Conservation (phyloP, 2,888 invertebrate species). For the Polia nebulosa region DNA sequence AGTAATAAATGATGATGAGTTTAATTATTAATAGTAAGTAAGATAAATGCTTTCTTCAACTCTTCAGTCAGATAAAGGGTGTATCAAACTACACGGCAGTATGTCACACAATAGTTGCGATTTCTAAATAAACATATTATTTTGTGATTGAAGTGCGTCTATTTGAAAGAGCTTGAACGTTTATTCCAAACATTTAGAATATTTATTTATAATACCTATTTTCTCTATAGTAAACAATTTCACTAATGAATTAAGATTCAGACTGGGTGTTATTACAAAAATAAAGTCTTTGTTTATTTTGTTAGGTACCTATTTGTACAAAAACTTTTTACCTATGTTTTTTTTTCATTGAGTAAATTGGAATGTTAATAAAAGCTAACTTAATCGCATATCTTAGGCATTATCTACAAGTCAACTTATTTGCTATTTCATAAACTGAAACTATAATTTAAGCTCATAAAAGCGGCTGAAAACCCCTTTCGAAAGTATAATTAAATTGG, state of each 20-base stretch:
- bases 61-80: neutral
- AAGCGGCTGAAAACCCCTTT: slow-evolving; percentile 27
- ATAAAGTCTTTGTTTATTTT: neutral
- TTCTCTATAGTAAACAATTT: slow-evolving; percentile 41
- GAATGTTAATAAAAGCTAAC: neutral
- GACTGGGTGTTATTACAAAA: neutral
- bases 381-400: neutral
- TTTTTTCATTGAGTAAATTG: neutral
- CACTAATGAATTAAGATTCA: slow-evolving; percentile 7
- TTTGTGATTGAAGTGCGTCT: slow-evolving; percentile 23
- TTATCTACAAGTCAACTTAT: neutral
- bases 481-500: slow-evolving; percentile 37
- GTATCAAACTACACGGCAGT: slow-evolving; percentile 7
- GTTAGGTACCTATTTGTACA: neutral
- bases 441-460: slow-evolving; percentile 11
- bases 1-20: too few species aligned
- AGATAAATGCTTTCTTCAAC: neutral
- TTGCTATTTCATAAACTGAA: neutral
- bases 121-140: slow-evolving; percentile 55
- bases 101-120: slow-evolving; percentile 36
- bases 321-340: neutral
- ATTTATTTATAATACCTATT: slow-evolving; percentile 16
- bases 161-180: slow-evolving; percentile 14
- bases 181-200: slow-evolving; percentile 17
- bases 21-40: too few species aligned